Percentiles rank a stretch among this genome's conserved stretches.
These are phyloP conservation scores for Ctenochaetus hawaiiensis DNA, from an alignment of 2,797 vertebrate species.

Conservation along the genomic window DNA sequence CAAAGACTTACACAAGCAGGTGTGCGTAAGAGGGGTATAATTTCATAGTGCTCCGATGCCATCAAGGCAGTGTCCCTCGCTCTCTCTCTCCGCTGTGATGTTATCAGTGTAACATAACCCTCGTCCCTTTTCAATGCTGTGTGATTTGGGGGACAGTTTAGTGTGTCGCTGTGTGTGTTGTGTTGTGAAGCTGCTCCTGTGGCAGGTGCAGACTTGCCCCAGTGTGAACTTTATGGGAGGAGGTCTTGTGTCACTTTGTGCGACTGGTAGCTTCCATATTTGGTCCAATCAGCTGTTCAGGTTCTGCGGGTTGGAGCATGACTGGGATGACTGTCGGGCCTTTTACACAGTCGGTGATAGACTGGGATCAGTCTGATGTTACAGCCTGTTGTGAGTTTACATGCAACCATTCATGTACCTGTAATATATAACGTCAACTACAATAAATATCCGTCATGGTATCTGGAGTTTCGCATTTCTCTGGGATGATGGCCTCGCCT, in stretches of 20 bases:
- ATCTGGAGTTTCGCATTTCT: slow-evolving; percentile 39
- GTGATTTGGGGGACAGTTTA: slow-evolving; percentile 30
- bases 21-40: slow-evolving; percentile 31
- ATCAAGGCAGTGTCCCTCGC: slow-evolving; percentile 18
- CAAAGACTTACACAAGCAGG: slow-evolving; percentile 50
- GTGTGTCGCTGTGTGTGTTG: slow-evolving; percentile 45
- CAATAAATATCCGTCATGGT: slow-evolving; percentile 31
- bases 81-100: slow-evolving; percentile 19
- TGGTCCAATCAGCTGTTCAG: slow-evolving; percentile 69
- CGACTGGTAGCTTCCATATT: slow-evolving; percentile 71
- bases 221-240: slow-evolving; percentile 73
- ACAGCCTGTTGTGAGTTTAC: slow-evolving; percentile 58
- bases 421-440: slow-evolving; percentile 35
- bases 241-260: slow-evolving; percentile 69
- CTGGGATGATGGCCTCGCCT: neutral
- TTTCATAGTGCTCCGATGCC: slow-evolving; percentile 41
- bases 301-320: slow-evolving; percentile 64
- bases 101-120: slow-evolving; percentile 54
- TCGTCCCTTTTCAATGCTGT: slow-evolving; percentile 27
- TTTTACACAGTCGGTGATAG: slow-evolving; percentile 56
- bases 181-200: slow-evolving; percentile 35
- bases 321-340: slow-evolving; percentile 68
- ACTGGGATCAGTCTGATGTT: slow-evolving; percentile 69
- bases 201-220: slow-evolving; percentile 80
- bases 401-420: slow-evolving; percentile 30